Conservation (phyloP, 2,113 vertebrate genomes). For the Nesogale talazaci region DNA sequence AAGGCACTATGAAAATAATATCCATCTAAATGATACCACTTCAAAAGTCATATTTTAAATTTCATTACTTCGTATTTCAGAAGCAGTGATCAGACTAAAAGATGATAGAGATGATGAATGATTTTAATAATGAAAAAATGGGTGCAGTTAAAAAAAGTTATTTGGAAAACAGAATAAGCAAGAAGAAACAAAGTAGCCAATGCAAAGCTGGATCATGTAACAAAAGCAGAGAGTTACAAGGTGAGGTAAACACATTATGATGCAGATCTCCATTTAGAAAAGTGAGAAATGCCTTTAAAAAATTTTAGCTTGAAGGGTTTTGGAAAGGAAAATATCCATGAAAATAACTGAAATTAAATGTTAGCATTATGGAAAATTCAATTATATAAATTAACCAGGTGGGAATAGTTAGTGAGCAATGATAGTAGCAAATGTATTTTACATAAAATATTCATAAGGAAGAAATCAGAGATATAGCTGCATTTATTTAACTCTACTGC, state of each 20-base stretch:
- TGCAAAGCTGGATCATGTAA: not conserved
- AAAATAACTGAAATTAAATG: conserved; percentile 35
- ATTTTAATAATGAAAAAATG: not conserved
- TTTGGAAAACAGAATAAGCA: not conserved
- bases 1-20: not conserved
- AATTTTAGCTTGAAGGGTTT: not conserved
- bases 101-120: not conserved
- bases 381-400: not conserved
- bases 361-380: conserved; percentile 38
- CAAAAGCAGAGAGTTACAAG: not conserved
- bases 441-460: not conserved
- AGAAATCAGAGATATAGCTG: not conserved
- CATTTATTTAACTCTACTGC: not conserved
- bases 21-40: not conserved
- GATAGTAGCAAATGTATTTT: not conserved
- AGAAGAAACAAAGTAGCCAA: not conserved
- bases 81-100: not conserved
- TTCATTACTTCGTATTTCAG: not conserved
- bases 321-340: not conserved
- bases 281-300: not conserved
- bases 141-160: not conserved
- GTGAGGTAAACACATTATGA: not conserved
- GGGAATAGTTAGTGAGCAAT: not conserved
- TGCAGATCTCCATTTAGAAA: not conserved
- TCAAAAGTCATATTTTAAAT: not conserved